Conservation (phyloP, 1,140 invertebrate species). For the Drosophila orena region DNA sequence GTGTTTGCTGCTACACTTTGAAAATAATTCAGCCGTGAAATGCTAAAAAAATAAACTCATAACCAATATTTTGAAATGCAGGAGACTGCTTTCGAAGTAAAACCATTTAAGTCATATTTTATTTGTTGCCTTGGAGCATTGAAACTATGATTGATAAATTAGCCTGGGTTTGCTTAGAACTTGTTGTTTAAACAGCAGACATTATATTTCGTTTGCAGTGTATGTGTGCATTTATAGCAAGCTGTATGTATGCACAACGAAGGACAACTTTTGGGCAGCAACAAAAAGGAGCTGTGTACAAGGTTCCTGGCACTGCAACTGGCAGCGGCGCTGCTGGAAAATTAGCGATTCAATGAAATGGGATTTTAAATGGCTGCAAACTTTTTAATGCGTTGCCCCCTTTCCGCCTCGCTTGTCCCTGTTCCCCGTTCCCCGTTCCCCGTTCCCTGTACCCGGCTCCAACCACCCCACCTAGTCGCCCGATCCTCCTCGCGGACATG, state of each 20-base stretch:
- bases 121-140: too few relatives aligned
- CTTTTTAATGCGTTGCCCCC: constrained; percentile 77
- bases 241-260: constrained; percentile 19
- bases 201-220: constrained; percentile 2
- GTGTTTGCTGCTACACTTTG: neutral
- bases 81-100: too few relatives aligned
- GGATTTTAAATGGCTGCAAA: constrained; percentile 84
- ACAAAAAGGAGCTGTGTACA: constrained; percentile 44
- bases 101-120: too few relatives aligned
- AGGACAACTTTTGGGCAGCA: constrained; percentile 48
- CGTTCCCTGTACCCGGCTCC: neutral
- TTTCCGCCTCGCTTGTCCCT: neutral
- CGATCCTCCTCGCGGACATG: constrained; percentile 45
- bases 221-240: constrained; percentile 29
- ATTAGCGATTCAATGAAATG: constrained; percentile 85
- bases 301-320: constrained; percentile 33
- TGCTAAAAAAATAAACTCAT: neutral
- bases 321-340: constrained; percentile 69
- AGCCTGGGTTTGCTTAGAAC: neutral
- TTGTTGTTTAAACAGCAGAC: neutral
- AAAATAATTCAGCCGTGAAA: neutral
- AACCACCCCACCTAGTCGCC: neutral
- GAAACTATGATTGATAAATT: too few relatives aligned
- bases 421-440: neutral
- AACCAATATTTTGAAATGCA: neutral